A percentile compares a stretch with the other conserved stretches of the same genome.
Evolutionary conservation across 1,140 invertebrate species (phyloP).

Genomic region (Drosophila ohnishii): DNA sequence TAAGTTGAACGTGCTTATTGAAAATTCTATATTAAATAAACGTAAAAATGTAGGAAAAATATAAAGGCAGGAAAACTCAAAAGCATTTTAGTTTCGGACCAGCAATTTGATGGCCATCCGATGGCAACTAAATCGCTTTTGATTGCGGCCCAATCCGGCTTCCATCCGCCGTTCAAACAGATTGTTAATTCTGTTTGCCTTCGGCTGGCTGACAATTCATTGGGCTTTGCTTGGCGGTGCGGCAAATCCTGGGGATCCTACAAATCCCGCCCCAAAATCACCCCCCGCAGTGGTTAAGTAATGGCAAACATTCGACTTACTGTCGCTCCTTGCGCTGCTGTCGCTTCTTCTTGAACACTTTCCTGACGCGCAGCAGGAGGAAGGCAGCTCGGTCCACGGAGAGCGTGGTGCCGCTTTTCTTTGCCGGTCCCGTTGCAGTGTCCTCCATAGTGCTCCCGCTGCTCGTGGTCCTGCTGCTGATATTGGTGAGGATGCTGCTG

Average conservation of each 20-base stretch:
- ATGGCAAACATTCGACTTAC: slow-evolving; percentile 83
- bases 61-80: background rate
- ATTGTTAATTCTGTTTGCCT: slow-evolving; percentile 50
- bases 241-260: slow-evolving; percentile 40
- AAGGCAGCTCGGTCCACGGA: slow-evolving; percentile 94
- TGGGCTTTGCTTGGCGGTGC: slow-evolving; percentile 15
- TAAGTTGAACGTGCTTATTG: background rate
- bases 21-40: background rate
- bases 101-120: slow-evolving; percentile 8
- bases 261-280: slow-evolving; percentile 18
- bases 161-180: slow-evolving; percentile 42
- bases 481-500: slow-evolving; percentile 16
- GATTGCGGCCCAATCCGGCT: slow-evolving; percentile 42
- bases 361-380: slow-evolving; percentile 92
- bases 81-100: slow-evolving; percentile 6
- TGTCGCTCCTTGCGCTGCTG: slow-evolving; percentile 92
- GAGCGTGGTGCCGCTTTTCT: slow-evolving; percentile 84
- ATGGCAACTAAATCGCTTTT: slow-evolving; percentile 37
- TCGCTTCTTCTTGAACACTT: slow-evolving; percentile 95
- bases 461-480: slow-evolving; percentile 2
- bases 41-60: background rate
- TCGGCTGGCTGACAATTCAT: slow-evolving; percentile 35
- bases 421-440: slow-evolving; percentile 53
- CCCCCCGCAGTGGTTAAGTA: slow-evolving; percentile 37
- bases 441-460: slow-evolving; percentile 61